phyloP scores from a whole-genome alignment of 1,140 invertebrate species.

The Teleogryllus occipitalis region DNA sequence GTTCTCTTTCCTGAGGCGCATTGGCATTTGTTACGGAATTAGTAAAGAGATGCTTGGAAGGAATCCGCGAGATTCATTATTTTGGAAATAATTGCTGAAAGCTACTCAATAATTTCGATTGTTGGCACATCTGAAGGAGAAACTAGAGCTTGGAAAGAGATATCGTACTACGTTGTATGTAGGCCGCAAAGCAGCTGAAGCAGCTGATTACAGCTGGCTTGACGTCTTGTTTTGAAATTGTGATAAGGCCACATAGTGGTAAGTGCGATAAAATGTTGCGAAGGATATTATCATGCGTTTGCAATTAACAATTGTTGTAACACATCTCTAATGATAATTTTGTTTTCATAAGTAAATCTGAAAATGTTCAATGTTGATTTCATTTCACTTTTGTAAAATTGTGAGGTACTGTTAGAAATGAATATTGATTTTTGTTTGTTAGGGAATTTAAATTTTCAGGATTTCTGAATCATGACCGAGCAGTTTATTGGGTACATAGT shows the following conservation, averaged over 20 bases:
- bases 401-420: background rate
- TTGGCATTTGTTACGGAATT: too few relatives aligned
- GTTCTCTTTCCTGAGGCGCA: too few relatives aligned
- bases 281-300: too few relatives aligned
- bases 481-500: constrained; percentile 66
- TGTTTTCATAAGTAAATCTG: background rate
- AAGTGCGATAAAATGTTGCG: background rate
- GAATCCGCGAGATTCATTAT: too few relatives aligned
- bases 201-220: background rate
- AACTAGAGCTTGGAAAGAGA: too few relatives aligned
- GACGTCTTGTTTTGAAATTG: background rate
- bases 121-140: too few relatives aligned
- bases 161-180: too few relatives aligned
- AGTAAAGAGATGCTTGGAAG: too few relatives aligned
- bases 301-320: too few relatives aligned
- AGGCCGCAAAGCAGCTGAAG: background rate
- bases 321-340: background rate
- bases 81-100: too few relatives aligned
- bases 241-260: background rate
- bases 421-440: background rate
- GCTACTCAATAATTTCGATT: too few relatives aligned
- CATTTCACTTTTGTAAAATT: background rate
- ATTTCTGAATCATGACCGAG: constrained; percentile 41
- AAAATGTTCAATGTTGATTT: background rate
- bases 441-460: background rate